Base-by-base conservation (phyloP, 2,797 vertebrate genomes). In the Oreonectes daqikongensis region DNA sequence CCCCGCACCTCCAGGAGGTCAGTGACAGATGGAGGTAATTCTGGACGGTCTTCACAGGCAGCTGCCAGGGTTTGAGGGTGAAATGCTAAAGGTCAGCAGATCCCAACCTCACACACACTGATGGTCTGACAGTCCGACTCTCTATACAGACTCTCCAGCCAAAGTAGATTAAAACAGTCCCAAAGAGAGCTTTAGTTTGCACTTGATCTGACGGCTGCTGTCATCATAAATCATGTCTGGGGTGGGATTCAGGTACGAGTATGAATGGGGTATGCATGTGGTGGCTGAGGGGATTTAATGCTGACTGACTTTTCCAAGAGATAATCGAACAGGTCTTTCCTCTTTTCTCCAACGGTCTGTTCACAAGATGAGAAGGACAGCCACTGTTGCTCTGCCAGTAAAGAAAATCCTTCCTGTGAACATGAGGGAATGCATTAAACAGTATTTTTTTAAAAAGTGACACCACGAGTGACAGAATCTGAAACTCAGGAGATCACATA, bases 21-120 rank as follows among this genome's bases (percentile, higher is more conserved):
- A 80, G 84, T 88, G 82, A 91, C 92, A 93, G 92, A 92, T 93
- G 92, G 91, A 84, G 85, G 86, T 84, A 85, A 85, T 85, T 91
- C 87, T 87, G 82, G 78, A 81, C 88, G 85, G 81, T 87, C 88
- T 84, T 79, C 75, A 78, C 77, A 82, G 84, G 88, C 92, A 93
- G 92, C 92, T 93, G 92, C 86, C 83, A 82, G 83, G 72, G 57
- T 63, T 44, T 38, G 30, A 82, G 84, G 70, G 63, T 55, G 53
- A 57, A 66, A 77, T 82, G 69, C 57, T 78, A 79, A 76, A 83
- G 81, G 83, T 83, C 77, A 72, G 17, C 42, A 66, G 40, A 69
- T 65, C 57, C 61, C 44, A 26, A 11, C 50, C 38, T 20, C 44
- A 42, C 50, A 77, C 69, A 69, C 84, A 88, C 85, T 77, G 48